Conservation (phyloP, 2,113 vertebrate genomes). For the Pterocles gutturalis region DNA sequence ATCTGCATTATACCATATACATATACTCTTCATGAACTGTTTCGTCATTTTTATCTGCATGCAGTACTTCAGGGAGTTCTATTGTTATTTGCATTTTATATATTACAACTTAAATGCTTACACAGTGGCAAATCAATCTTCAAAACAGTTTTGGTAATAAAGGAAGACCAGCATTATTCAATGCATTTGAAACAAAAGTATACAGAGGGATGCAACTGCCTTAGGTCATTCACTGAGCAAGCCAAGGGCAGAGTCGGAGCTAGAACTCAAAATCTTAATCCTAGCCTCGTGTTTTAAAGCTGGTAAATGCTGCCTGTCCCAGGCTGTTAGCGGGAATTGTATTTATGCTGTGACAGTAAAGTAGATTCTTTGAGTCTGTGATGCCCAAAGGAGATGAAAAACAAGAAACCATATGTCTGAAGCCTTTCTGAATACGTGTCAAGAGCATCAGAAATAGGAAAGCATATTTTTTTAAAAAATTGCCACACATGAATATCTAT, state of each 20-base stretch:
- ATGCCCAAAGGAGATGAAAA: slow-evolving; percentile 58
- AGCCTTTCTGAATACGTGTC: slow-evolving; percentile 50
- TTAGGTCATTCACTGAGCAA: not conserved
- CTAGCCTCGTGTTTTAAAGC: not conserved
- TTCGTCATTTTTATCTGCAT: not conserved
- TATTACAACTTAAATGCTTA: not conserved
- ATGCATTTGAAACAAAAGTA: not conserved
- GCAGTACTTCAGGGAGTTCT: not conserved
- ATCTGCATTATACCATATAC: not conserved
- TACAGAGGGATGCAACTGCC: not conserved
- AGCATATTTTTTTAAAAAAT: not conserved
- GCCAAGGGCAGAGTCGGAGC: not conserved
- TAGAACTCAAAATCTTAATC: slow-evolving; percentile 9
- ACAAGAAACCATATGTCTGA: slow-evolving; percentile 47
- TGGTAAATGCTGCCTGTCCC: slow-evolving; percentile 54
- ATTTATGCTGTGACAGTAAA: slow-evolving; percentile 42
- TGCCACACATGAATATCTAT: not conserved
- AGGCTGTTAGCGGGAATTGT: not conserved
- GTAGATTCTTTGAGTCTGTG: slow-evolving; percentile 7
- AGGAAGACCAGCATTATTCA: not conserved
- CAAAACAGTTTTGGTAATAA: not conserved
- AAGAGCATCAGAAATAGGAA: slow-evolving; percentile 11
- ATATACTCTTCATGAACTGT: not conserved
- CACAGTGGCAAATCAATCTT: not conserved
- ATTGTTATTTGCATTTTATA: not conserved